Evolutionary conservation across 2,113 vertebrate genomes (phyloP), one percentile per base, ranked within the genome.

Genomic region (Macrotis lagotis): DNA sequence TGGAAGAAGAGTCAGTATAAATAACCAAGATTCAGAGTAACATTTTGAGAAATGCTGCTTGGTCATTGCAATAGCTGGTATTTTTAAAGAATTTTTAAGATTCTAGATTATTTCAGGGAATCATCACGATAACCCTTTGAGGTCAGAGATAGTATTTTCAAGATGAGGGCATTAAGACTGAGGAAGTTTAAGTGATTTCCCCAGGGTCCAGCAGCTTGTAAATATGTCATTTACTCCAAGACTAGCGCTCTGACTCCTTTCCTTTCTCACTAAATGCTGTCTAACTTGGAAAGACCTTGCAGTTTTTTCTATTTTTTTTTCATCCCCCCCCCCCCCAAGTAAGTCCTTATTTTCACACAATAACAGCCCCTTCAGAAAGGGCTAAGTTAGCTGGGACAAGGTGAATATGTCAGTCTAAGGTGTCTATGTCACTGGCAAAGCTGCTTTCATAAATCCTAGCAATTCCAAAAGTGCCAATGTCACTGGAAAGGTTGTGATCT

Each of bases 311-410:
- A 28, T 91, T 51, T 90, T 0, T 37, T 10, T 49, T 91, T 47
- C n/a, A n/a, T 89, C 25, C 91, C 4, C 48, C 90, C 74, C 88
- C 48, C 16, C 37, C 66, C 4, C 7, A 90, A 91, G 1, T 50
- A 2, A 48, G 48, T 10, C 89, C 91, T 95, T 96, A 91, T 96
- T 90, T 90, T 89, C n/a, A n/a, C 94, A 96, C 90, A 95, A 93
- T 83, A 95, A 51, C 22, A 92, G 94, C 59, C 89, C 88, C 49
- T 95, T 96, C 93, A 97, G 95, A 96, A 95, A 94, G 91, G 93
- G 92, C 88, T 97, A 93, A 92, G 37, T 51, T 96, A 24, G 0
- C 3, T 94, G 50, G 11, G 8, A 66, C 0, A 66, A 11, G 10
- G 10, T 94, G 95, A 97, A 14, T 53, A 93, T 51, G 95, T 97